Conservation (phyloP, 2,797 vertebrate genomes). For the Characodon lateralis region DNA sequence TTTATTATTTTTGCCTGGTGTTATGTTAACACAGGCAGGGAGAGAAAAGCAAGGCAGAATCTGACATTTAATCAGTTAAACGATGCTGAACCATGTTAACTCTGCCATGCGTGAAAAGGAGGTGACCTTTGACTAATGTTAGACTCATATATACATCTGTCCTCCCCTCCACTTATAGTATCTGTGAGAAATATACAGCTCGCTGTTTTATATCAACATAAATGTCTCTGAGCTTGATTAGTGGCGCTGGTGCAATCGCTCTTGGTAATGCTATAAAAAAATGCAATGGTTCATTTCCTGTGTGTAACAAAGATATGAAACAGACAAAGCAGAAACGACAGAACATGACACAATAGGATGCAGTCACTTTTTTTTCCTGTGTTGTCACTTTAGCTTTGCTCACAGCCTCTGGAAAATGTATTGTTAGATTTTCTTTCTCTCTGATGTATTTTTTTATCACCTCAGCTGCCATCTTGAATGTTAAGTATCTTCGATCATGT, state of each 20-base stretch:
- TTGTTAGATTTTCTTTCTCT: slow-evolving; percentile 56
- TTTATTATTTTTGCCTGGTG: neutral
- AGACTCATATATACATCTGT: slow-evolving; percentile 46
- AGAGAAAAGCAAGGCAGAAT: slow-evolving; percentile 46
- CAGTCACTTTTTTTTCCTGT: slow-evolving; percentile 37
- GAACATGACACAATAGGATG: slow-evolving; percentile 64
- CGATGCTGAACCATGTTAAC: slow-evolving; percentile 64
- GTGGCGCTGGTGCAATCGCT: slow-evolving; percentile 70
- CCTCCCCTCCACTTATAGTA: slow-evolving; percentile 16
- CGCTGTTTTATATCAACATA: slow-evolving; percentile 66
- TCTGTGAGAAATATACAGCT: slow-evolving; percentile 52
- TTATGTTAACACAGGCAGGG: slow-evolving; percentile 33
- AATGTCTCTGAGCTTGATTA: slow-evolving; percentile 65
- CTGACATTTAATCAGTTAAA: slow-evolving; percentile 65
- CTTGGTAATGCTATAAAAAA: slow-evolving; percentile 63
- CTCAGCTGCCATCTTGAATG: slow-evolving; percentile 73
- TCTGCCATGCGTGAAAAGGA: slow-evolving; percentile 40
- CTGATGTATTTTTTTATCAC: slow-evolving; percentile 64
- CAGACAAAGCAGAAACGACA: slow-evolving; percentile 56
- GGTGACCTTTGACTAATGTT: slow-evolving; percentile 59
- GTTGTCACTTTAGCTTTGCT: slow-evolving; percentile 68
- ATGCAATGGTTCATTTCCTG: slow-evolving; percentile 69
- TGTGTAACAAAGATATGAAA: slow-evolving; percentile 67
- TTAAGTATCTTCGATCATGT: slow-evolving; percentile 72
- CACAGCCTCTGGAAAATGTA: slow-evolving; percentile 63